Evolutionary conservation across 2,888 invertebrate species (phyloP).

Genomic region (Tipula vernalis): DNA sequence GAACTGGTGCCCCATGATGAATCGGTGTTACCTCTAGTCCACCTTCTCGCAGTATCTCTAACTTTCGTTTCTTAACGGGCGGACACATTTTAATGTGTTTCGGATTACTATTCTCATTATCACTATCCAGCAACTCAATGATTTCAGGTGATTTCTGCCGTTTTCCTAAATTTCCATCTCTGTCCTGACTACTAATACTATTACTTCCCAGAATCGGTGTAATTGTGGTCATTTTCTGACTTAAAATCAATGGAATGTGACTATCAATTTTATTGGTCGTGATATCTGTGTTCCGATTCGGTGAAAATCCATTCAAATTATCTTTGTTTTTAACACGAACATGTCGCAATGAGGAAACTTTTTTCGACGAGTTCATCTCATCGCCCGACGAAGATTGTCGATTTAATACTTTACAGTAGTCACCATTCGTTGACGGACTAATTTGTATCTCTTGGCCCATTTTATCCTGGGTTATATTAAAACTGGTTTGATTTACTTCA

Average conservation of each 20-base stretch:
- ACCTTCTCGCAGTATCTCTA: conserved; percentile 61
- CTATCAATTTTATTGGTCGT: not conserved
- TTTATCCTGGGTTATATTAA: conserved; percentile 18
- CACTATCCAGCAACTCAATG: conserved; percentile 19
- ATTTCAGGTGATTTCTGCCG: conserved; percentile 16
- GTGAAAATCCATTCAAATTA: not conserved
- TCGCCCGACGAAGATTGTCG: conserved; percentile 11
- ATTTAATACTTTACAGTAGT: conserved; percentile 8
- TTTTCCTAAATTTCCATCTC: not conserved
- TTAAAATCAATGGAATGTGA: conserved; percentile 18
- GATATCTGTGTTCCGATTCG: not conserved
- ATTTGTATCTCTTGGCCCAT: conserved; percentile 18
- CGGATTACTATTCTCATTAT: conserved; percentile 15
- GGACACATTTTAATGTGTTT: conserved; percentile 16
- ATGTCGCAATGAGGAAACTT: conserved; percentile 14
- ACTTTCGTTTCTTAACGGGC: conserved; percentile 51
- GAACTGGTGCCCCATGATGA: conserved; percentile 12
- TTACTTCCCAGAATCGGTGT: conserved; percentile 16
- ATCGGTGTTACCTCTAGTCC: conserved; percentile 65
- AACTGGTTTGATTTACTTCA: conserved; percentile 11
- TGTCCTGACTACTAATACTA: conserved; percentile 11
- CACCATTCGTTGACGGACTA: not conserved
- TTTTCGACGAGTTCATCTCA: not conserved
- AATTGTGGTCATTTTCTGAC: conserved; percentile 16
- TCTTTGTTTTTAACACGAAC: conserved; percentile 17